phyloP scores from a whole-genome alignment of 2,113 vertebrate species.

The Colistium nudipinnis region DNA sequence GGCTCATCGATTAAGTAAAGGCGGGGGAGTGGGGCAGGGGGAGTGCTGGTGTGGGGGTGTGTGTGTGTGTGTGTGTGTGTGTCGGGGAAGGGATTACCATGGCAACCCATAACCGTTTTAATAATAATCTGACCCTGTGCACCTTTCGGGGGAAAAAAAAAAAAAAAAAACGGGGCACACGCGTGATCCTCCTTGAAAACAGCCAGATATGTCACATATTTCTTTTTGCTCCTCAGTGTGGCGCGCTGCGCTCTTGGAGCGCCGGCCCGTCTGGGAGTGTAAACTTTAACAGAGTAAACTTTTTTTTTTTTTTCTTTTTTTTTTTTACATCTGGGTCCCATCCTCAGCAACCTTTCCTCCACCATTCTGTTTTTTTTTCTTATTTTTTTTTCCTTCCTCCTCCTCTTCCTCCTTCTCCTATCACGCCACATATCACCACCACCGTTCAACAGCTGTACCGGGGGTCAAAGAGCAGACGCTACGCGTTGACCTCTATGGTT shows the following conservation, averaged over 20 bases:
- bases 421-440: conserved; percentile 7
- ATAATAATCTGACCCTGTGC: conserved; percentile 27
- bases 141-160: conserved; percentile 4
- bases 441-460: conserved; percentile 16
- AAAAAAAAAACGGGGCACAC: conserved; percentile 20
- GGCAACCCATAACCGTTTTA: conserved; percentile 42
- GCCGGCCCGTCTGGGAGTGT: conserved; percentile 79
- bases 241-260: conserved; percentile 79
- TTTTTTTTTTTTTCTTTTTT: conserved; percentile 41
- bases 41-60: conserved; percentile 63
- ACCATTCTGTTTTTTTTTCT: conserved; percentile 27
- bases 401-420: not conserved
- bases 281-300: conserved; percentile 81
- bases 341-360: conserved; percentile 70
- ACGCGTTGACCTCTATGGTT: not conserved
- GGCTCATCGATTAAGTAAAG: conserved; percentile 61
- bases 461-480: conserved; percentile 6
- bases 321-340: conserved; percentile 52
- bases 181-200: conserved; percentile 43
- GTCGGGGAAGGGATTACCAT: conserved; percentile 30
- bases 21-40: conserved; percentile 27
- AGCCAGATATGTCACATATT: conserved; percentile 80
- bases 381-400: no score
- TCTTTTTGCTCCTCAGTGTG: conserved; percentile 82
- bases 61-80: conserved; percentile 18